Evolutionary conservation across 1,140 invertebrate genomes (phyloP), one percentile per base, ranked within the genome.

Genomic region (Lethrus apterus): DNA sequence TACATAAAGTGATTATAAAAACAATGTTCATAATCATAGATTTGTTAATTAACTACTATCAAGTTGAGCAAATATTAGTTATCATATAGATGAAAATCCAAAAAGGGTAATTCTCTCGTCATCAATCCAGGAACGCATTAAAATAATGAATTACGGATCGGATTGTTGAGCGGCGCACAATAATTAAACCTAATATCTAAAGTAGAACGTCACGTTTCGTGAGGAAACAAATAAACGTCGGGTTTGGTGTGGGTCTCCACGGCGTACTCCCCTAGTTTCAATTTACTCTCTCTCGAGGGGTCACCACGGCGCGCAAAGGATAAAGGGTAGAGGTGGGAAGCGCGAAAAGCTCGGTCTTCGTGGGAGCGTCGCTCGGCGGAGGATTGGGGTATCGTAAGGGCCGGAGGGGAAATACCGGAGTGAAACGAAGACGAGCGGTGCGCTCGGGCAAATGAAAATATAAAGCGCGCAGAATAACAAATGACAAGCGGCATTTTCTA

Each of bases 141-240:
- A n/a, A 14, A 32, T 32, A 32, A 32, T 32, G 31, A 32, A 32
- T 32, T n/a, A 32, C 31, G 31, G 31, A n/a, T 32, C n/a, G 31
- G 17, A 32, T 32, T 14, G 31, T 15, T 35, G 32, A 11, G 26
- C 18, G 24, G 44, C 42, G 47, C 35, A 34, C 45, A 34, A 43
- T 50, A 55, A 55, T 55, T 55, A 55, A 52, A 55, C 42, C 49
- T 55, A 55, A 55, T 52, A 55, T 50, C 54, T 44, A 52, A 55
- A 55, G 54, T 55, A 55, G 54, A 55, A 17, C 52, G 52, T 44
- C 52, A 52, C 50, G 50, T 55, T 47, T 41, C 44, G 46, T 38
- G 44, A 32, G 47, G 44, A 50, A 46, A 42, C 53, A 52, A 49
- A 55, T 49, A 46, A 50, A 49, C 50, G 43, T 46, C 50, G 41